Conservation (phyloP, 2,113 vertebrate genomes). For the Mobula hypostoma region DNA sequence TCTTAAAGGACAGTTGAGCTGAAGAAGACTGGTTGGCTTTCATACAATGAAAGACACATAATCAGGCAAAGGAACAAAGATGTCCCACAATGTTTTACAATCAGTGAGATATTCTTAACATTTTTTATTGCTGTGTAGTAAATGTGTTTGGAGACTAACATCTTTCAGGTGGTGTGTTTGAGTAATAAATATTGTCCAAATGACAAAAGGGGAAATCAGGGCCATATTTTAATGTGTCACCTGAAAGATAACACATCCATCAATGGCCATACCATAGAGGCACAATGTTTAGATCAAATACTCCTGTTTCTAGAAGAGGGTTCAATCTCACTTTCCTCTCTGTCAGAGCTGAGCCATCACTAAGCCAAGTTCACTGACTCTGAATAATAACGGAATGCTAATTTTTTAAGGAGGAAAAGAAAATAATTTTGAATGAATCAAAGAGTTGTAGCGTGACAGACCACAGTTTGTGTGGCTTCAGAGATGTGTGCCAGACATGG, state of each 20-base stretch:
- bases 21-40: neutral
- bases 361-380: neutral
- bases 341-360: neutral
- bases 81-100: neutral
- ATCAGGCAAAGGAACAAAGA: neutral
- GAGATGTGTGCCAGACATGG: too few relatives aligned
- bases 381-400: neutral
- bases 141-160: neutral
- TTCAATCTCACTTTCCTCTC: neutral
- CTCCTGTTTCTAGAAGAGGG: neutral
- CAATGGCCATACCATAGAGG: neutral
- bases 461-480: too few relatives aligned
- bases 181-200: neutral
- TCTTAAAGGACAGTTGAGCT: neutral
- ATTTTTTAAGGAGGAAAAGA: neutral
- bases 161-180: neutral
- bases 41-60: neutral
- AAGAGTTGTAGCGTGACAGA: too few relatives aligned
- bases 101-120: neutral
- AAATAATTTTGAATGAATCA: neutral
- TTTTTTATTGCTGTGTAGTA: neutral
- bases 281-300: neutral
- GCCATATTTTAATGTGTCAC: neutral
- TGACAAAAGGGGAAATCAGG: neutral
- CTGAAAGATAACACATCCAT: neutral